Percentiles rank a stretch among this genome's conserved stretches.
Evolutionary conservation across 2,888 invertebrate species (phyloP).

Genomic region (Campopleginae sp.): DNA sequence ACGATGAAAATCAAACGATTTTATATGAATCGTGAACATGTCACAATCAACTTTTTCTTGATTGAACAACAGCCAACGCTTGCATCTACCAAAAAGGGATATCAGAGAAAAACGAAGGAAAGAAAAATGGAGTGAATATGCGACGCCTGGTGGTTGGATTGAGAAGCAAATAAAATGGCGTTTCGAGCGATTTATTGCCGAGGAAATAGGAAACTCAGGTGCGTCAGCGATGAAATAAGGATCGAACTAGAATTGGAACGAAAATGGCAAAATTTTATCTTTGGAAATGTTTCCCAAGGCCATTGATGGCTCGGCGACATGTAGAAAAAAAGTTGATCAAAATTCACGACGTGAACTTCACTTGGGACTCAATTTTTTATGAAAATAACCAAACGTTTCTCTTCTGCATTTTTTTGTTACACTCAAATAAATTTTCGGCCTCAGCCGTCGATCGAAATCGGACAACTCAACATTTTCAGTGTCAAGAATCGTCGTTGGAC

Average conservation of each 20-base stretch:
- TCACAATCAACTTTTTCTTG: conserved; percentile 4
- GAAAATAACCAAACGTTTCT: not conserved
- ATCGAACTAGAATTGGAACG: not conserved
- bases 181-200: not conserved
- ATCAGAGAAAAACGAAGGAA: not conserved
- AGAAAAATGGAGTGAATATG: not conserved
- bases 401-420: not conserved
- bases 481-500: not conserved
- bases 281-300: not conserved
- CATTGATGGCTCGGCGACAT: not conserved
- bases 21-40: conserved; percentile 44
- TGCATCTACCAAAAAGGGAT: not conserved
- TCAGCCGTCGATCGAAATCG: not conserved
- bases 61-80: not conserved
- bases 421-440: not conserved
- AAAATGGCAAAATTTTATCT: not conserved
- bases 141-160: conserved; percentile 5
- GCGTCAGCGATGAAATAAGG: not conserved
- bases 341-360: too few species aligned
- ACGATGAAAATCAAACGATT: conserved; percentile 47
- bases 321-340: too few species aligned
- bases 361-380: not conserved
- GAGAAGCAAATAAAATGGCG: conserved; percentile 1
- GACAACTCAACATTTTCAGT: not conserved
- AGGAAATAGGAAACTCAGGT: not conserved